Base-by-base conservation (phyloP, 2,113 vertebrate genomes). In the Sterna hirundo region DNA sequence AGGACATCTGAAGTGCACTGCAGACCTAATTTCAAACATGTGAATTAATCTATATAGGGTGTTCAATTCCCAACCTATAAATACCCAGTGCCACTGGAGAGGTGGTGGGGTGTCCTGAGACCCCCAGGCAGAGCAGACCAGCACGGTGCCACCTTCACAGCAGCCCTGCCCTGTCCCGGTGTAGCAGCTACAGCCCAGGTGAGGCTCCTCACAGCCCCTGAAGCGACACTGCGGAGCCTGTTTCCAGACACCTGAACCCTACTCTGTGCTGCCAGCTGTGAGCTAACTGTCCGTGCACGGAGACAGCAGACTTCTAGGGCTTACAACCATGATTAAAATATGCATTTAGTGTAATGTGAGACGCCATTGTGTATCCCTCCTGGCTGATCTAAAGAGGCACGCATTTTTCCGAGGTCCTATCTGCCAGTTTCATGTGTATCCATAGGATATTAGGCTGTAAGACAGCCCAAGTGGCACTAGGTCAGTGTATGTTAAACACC, bases 121-220 rank as follows among this genome's bases (percentile, higher is more conserved):
- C 13, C 13, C 14, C 13, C 23, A 26, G 27, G 27, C 19, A 38
- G 26, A 62, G 40, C 30, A 76, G 26, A 32, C 32, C 8, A 64
- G 2, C 49, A 20, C 0, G 5, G 38, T 49, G 18, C 21, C 6
- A 0, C 3, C 1, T 68, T 42, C 32, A 13, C 18, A 8, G 7
- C 14, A 79, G 32, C 27, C 18, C 22, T 77, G 21, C 27, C 15
- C n/a, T 44, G 12, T 36, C 18, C 40, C 14, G 32, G 18, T 12
- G 26, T 27, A 36, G n/a, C 0, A 1, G 25, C 54, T 69, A 23
- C n/a, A 13, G 46, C 11, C 5, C 21, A 29, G 5, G 19, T 29
- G 15, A 65, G 27, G 17, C 23, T 62, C 36, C 57, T 52, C 0
- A 0, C 44, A 54, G 34, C 15, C n/a, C 18, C 38, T 18, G 2